phyloP scores from a whole-genome alignment of 2,888 invertebrate species.

The Dinocampus coccinellae region DNA sequence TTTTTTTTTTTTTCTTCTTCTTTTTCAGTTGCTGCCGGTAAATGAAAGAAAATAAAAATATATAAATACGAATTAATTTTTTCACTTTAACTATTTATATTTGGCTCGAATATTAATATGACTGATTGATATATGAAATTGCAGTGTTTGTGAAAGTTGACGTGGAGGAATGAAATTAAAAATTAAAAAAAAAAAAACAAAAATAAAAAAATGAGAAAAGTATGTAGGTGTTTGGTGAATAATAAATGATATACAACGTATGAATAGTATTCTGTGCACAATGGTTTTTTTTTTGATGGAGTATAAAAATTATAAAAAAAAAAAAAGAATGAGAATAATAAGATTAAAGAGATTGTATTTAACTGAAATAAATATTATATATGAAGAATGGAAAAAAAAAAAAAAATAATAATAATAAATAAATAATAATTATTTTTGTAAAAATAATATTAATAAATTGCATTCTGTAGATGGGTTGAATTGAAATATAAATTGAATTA shows the following conservation, averaged over 20 bases:
- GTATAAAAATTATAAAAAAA: neutral
- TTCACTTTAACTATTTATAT: neutral
- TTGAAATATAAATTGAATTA: slow-evolving; percentile 32
- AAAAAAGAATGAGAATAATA: slow-evolving; percentile 5
- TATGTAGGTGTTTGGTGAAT: too few relatives aligned
- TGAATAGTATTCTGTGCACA: slow-evolving; percentile 3
- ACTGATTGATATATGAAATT: neutral
- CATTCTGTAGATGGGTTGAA: slow-evolving; percentile 1
- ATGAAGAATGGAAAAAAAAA: too few relatives aligned
- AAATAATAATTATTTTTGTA: neutral
- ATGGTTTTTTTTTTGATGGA: neutral
- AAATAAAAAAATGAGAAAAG: too few relatives aligned
- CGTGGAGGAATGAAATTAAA: neutral
- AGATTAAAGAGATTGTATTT: too few relatives aligned
- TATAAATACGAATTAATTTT: too few relatives aligned
- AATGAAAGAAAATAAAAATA: too few relatives aligned
- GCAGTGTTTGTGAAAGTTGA: neutral
- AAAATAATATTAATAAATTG: neutral
- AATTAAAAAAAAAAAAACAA: neutral
- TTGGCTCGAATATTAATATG: neutral
- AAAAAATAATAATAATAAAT: slow-evolving; percentile 13
- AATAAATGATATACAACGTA: neutral
- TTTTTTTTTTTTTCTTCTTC: too few relatives aligned
- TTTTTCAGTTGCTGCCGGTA: too few relatives aligned
- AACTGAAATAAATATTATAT: too few relatives aligned